These are phyloP conservation scores for Aphyosemion australe DNA, from an alignment of 2,113 vertebrate genomes.

Conservation along the genomic window DNA sequence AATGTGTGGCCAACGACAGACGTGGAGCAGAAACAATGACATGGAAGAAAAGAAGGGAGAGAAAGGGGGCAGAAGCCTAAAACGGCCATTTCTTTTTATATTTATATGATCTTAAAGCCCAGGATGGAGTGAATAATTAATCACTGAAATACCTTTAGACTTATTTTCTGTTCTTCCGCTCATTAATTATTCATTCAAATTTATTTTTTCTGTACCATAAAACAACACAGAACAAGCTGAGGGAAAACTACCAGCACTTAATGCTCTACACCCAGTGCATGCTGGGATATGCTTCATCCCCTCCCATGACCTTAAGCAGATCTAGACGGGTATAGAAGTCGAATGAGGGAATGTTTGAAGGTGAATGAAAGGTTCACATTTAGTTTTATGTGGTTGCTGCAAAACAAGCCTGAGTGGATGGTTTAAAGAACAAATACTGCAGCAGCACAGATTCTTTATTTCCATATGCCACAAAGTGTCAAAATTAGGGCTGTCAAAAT, in stretches of 20 bases:
- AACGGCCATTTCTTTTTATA: background rate
- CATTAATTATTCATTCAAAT: background rate
- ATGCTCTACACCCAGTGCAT: conserved; percentile 3
- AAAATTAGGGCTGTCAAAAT: too few relatives aligned
- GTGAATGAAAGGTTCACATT: conserved; percentile 5
- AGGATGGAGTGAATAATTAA: background rate
- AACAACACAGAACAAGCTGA: background rate
- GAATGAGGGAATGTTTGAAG: background rate
- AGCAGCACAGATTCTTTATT: too few relatives aligned
- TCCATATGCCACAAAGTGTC: background rate
- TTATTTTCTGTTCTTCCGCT: background rate
- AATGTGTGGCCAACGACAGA: conserved; percentile 24
- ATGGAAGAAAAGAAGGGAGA: conserved; percentile 4
- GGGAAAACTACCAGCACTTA: background rate
- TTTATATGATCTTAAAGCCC: background rate
- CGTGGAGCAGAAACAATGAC: conserved; percentile 5
- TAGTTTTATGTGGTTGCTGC: background rate
- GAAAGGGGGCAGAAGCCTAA: background rate
- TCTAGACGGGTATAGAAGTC: conserved; percentile 16
- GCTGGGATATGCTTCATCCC: background rate
- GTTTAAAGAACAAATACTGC: conserved; percentile 4
- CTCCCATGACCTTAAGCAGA: conserved; percentile 9
- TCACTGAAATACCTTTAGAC: background rate
- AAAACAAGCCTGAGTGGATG: background rate
- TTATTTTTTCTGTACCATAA: background rate